Conservation (phyloP, 2,113 vertebrate genomes). For the Tauraco erythrolophus region DNA sequence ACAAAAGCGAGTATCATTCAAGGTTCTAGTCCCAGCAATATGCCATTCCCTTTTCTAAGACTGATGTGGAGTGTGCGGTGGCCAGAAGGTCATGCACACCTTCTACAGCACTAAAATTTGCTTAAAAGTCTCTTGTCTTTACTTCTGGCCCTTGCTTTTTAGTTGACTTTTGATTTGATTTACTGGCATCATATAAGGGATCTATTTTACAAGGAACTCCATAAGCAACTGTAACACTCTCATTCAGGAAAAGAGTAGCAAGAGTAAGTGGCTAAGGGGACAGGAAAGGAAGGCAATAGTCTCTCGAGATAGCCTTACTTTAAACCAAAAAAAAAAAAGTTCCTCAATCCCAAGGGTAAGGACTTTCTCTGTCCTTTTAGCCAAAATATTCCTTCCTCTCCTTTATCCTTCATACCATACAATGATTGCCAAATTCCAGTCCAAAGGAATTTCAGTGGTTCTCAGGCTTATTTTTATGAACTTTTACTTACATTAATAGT, state of each 20-base stretch:
- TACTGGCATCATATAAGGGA: neutral
- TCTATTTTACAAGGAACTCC: neutral
- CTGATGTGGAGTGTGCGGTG: neutral
- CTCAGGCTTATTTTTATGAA: neutral
- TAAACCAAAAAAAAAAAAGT: neutral
- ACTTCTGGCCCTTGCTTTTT: neutral
- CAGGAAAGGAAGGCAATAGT: neutral
- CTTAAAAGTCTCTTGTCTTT: neutral
- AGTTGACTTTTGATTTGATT: neutral
- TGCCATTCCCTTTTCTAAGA: neutral
- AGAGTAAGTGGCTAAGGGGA: neutral
- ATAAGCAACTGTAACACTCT: neutral
- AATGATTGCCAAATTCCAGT: neutral
- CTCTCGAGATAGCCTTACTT: neutral
- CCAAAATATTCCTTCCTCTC: neutral
- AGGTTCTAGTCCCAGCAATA: neutral
- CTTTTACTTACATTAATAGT: neutral
- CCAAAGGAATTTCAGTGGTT: neutral
- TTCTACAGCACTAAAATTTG: neutral
- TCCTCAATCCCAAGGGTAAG: neutral
- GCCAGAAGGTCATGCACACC: neutral
- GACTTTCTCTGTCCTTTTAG: neutral
- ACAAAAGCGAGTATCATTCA: neutral
- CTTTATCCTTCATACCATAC: neutral
- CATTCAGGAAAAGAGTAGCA: neutral